phyloP scores from a whole-genome alignment of 2,797 vertebrate species.

The Micropoecilia bifurca region DNA sequence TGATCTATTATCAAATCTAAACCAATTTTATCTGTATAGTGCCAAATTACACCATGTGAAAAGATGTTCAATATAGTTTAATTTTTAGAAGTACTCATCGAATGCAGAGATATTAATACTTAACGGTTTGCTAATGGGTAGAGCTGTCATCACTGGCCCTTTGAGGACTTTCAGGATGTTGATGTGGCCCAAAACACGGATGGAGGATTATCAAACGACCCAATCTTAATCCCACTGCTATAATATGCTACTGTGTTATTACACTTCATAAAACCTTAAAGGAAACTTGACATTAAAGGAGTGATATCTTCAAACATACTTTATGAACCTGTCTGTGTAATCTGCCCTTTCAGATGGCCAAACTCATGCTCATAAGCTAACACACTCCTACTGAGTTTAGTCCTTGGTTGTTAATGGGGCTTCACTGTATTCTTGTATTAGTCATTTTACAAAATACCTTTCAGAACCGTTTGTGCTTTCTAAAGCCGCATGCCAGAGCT shows the following conservation, averaged over 20 bases:
- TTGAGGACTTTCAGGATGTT: too few relatives aligned
- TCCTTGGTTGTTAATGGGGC: not conserved
- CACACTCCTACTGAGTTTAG: not conserved
- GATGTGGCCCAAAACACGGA: too few relatives aligned
- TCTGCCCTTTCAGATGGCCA: not conserved
- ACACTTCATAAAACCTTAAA: not conserved
- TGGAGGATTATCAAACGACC: too few relatives aligned
- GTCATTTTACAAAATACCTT: not conserved
- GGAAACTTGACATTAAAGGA: not conserved
- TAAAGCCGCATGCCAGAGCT: not conserved
- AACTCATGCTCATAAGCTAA: not conserved
- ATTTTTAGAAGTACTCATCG: too few relatives aligned
- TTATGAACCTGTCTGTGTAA: not conserved
- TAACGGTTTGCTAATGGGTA: too few relatives aligned
- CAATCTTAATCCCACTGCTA: not conserved
- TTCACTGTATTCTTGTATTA: not conserved
- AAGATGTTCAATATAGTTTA: too few relatives aligned
- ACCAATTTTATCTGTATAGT: too few relatives aligned
- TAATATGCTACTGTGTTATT: not conserved
- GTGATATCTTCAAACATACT: not conserved
- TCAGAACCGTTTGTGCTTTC: not conserved
- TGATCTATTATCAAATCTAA: too few relatives aligned
- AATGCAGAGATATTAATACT: too few relatives aligned
- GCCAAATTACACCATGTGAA: too few relatives aligned
- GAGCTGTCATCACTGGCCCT: too few relatives aligned